Conservation (phyloP, 2,888 invertebrate genomes). For the Limnephilus lunatus region DNA sequence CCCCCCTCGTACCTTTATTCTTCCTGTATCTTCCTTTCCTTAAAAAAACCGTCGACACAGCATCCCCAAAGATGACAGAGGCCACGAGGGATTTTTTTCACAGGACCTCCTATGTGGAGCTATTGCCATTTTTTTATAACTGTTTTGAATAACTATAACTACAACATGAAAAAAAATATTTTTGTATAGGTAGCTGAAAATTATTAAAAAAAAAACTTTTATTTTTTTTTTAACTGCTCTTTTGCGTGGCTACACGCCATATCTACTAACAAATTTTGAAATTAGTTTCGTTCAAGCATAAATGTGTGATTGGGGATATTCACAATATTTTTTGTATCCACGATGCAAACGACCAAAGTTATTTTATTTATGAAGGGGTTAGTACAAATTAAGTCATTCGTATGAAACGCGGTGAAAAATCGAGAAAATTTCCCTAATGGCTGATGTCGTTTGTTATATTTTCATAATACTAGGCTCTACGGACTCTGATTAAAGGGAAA, state of each 20-base stretch:
- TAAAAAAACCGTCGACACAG: no score
- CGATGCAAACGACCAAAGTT: background rate
- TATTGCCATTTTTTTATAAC: no score
- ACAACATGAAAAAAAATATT: no score
- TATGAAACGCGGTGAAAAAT: background rate
- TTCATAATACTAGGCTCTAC: background rate
- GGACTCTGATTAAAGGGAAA: background rate
- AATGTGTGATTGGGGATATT: background rate
- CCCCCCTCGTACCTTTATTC: no score
- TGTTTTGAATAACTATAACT: no score
- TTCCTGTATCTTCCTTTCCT: no score
- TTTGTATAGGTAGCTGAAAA: no score
- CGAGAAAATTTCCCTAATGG: slow-evolving; percentile 20
- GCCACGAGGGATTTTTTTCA: no score
- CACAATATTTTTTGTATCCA: background rate
- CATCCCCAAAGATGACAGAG: no score
- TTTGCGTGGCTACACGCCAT: background rate
- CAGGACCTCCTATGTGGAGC: no score
- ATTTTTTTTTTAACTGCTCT: background rate
- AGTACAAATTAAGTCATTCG: slow-evolving; percentile 10
- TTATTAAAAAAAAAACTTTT: no score
- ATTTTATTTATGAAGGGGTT: background rate
- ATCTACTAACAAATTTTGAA: background rate
- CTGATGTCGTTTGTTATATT: slow-evolving; percentile 6
- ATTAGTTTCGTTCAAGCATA: background rate